Evolutionary conservation across 2,797 vertebrate species (phyloP), one percentile per base, ranked within the genome.

Genomic region (Hozukius guyotensis): DNA sequence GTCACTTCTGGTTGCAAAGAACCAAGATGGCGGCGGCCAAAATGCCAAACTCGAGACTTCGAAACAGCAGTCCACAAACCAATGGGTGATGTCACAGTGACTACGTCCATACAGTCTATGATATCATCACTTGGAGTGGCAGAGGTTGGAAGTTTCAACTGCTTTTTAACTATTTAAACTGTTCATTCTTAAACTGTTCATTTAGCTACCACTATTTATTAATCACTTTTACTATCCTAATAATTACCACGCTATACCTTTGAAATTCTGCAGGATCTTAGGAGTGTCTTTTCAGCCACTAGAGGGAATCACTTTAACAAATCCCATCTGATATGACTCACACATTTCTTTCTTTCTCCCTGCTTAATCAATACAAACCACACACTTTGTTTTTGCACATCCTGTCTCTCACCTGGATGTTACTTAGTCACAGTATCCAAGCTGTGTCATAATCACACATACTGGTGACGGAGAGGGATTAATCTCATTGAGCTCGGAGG

Each of bases 391-490:
- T 84, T 82, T 84, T 86, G 14, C 64, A 72, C 70, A 81, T 79
- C 76, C 69, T 32, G 36, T 85, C 70, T 81, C 89, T 87, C 75
- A 89, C 85, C 87, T 91, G 86, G 67, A 82, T 77, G 62, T 78
- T 79, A 56, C 52, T 65, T 75, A 69, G 57, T 75, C 46, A 82
- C 73, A 22, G 72, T 59, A 62, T 78, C 70, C 71, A 70, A 67
- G 46, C 59, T 78, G 67, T 84, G 68, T 88, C 68, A 86, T 82
- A 72, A 82, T 87, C 88, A 73, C 78, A 83, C 75, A 75, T 62
- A 59, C 77, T 84, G 78, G 85, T 90, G 88, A 92, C 87, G 85
- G 81, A 78, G 80, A 84, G 27, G 85, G 88, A 89, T 92, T 93
- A 83, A 90, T 89, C 86, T 87, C 84, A 80, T 86, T 92, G 82